phyloP scores from a whole-genome alignment of 2,888 invertebrate genomes.

The Synergus umbraculus region DNA sequence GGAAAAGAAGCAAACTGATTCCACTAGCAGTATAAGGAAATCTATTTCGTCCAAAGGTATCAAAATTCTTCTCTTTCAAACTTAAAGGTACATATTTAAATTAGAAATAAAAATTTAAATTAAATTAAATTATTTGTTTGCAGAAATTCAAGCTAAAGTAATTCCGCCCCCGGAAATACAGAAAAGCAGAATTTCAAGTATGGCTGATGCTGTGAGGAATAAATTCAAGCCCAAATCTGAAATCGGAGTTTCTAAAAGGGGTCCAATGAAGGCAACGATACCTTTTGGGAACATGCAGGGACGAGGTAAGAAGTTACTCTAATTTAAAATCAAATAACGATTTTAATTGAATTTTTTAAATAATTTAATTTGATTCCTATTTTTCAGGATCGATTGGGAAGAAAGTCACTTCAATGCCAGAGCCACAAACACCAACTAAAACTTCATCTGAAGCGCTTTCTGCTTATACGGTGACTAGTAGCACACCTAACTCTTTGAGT shows the following conservation, averaged over 20 bases:
- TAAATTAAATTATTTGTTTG: slow-evolving; percentile 12
- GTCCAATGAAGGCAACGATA: slow-evolving; percentile 72
- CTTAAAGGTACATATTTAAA: background rate
- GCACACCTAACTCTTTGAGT: slow-evolving; percentile 66
- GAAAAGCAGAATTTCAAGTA: slow-evolving; percentile 29
- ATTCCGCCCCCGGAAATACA: slow-evolving; percentile 33
- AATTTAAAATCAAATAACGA: slow-evolving; percentile 4
- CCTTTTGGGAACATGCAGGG: slow-evolving; percentile 72
- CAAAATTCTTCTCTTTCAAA: slow-evolving; percentile 2
- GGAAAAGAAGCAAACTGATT: slow-evolving; percentile 51
- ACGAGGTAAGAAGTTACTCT: slow-evolving; percentile 55
- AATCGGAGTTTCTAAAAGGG: slow-evolving; percentile 62
- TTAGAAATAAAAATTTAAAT: background rate
- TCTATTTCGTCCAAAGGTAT: slow-evolving; percentile 52
- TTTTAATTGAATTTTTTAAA: background rate
- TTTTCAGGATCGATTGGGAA: slow-evolving; percentile 54
- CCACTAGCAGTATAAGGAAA: background rate
- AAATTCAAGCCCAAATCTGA: slow-evolving; percentile 65
- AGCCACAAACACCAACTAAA: slow-evolving; percentile 11
- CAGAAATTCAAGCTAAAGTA: slow-evolving; percentile 50
- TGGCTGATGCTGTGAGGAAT: slow-evolving; percentile 58
- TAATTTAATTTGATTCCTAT: background rate
- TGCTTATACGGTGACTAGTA: slow-evolving; percentile 55
- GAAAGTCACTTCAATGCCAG: slow-evolving; percentile 43
- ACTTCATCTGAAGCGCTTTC: background rate